Percentiles rank a stretch among this genome's conserved stretches.
These are phyloP conservation scores for Sphaeridia pumilis DNA, from an alignment of 2,888 invertebrate species.

Conservation along the genomic window DNA sequence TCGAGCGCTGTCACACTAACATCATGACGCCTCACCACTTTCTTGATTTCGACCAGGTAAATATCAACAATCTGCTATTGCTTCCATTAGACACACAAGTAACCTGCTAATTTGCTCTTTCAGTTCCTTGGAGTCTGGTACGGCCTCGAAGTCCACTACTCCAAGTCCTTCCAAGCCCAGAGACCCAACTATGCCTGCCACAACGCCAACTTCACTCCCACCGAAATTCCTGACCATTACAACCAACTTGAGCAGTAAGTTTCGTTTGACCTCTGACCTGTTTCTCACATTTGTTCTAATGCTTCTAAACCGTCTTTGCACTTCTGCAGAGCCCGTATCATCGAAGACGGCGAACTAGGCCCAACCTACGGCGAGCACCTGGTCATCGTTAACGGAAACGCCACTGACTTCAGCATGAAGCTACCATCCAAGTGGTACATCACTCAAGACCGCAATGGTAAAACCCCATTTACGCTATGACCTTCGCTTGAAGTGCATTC, in stretches of 20 bases:
- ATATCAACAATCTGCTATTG: no score
- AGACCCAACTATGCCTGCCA: not conserved
- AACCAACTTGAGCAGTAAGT: not conserved
- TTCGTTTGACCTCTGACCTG: not conserved
- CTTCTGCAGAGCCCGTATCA: not conserved
- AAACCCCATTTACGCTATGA: no score
- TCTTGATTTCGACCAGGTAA: not conserved
- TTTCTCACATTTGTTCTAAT: no score
- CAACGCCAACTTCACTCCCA: not conserved
- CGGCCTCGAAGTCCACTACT: not conserved
- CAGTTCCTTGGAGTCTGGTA: not conserved
- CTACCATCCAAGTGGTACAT: not conserved
- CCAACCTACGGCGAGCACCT: not conserved
- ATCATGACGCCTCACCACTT: conserved; percentile 1
- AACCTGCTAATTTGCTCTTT: no score
- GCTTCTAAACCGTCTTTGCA: no score
- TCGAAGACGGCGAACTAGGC: not conserved
- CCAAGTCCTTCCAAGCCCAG: not conserved
- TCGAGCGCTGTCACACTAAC: conserved; percentile 1
- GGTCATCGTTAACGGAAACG: not conserved
- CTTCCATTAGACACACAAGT: no score
- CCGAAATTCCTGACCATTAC: not conserved
- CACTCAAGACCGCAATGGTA: no score
- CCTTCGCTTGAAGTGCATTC: no score
- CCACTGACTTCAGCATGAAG: not conserved